Evolutionary conservation across 2,113 vertebrate species (phyloP).

Genomic region (Polyodon spathula): DNA sequence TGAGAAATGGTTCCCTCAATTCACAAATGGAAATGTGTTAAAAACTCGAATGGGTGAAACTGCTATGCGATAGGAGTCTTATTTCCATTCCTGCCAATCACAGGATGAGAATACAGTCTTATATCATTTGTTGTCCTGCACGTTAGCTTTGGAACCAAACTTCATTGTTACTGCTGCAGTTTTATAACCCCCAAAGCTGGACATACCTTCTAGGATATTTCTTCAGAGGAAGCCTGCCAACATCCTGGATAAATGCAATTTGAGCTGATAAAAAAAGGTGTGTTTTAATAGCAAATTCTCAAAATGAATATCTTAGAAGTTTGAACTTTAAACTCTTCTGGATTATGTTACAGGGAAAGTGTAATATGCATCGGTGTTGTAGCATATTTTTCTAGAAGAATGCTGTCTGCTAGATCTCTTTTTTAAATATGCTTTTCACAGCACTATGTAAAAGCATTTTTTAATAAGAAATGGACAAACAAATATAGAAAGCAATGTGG

Average conservation of each 20-base stretch:
- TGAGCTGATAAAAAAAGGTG: conserved; percentile 63
- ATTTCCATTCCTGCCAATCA: too few relatives aligned
- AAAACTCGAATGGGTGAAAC: too few relatives aligned
- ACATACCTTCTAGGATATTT: conserved; percentile 70
- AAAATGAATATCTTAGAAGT: too few relatives aligned
- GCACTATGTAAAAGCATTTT: background rate
- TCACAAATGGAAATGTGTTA: too few relatives aligned
- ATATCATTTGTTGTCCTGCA: too few relatives aligned
- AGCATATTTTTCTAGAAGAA: background rate
- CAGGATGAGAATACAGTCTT: too few relatives aligned
- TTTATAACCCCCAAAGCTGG: background rate
- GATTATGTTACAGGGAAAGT: background rate
- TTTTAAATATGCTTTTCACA: conserved; percentile 14
- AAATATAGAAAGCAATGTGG: background rate
- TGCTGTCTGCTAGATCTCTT: background rate
- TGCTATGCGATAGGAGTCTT: too few relatives aligned
- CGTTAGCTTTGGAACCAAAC: too few relatives aligned
- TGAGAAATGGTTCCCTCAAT: too few relatives aligned
- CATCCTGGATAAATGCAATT: conserved; percentile 83
- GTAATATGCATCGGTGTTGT: background rate
- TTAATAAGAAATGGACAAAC: background rate
- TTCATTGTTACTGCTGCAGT: background rate
- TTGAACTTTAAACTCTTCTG: too few relatives aligned
- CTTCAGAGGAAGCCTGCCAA: conserved; percentile 75
- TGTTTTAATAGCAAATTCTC: too few relatives aligned